These are phyloP conservation scores for Agelas oroides DNA, from an alignment of 37 sponge, comb jelly and placozoan species.

Conservation along the genomic window DNA sequence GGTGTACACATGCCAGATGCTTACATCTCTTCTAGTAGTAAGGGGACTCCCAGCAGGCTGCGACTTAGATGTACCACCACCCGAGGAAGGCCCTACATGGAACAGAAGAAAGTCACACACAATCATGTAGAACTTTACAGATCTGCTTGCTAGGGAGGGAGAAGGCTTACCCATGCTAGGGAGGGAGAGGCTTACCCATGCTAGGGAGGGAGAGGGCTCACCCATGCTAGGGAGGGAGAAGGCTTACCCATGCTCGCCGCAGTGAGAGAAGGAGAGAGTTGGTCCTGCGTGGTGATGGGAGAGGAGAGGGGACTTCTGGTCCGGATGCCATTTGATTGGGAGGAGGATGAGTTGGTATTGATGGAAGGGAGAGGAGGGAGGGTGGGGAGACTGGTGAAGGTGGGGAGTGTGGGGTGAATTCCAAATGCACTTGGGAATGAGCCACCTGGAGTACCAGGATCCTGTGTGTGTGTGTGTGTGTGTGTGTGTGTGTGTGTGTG, in stretches of 20 bases:
- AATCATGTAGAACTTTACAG: too few relatives aligned
- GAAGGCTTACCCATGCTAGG: too few relatives aligned
- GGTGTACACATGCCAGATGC: not conserved
- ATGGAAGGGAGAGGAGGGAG: slow-evolving; percentile 47
- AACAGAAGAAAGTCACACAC: too few relatives aligned
- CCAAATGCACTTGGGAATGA: not conserved
- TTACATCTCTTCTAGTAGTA: slow-evolving; percentile 37
- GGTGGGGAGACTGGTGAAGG: slow-evolving; percentile 3
- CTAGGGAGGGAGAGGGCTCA: too few relatives aligned
- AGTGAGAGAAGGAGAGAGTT: slow-evolving; percentile 2
- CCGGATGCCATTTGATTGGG: not conserved
- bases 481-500: slow-evolving; percentile 15
- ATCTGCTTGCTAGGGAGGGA: too few relatives aligned
- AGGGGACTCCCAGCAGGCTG: slow-evolving; percentile 36
- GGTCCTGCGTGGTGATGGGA: slow-evolving; percentile 1
- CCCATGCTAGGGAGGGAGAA: too few relatives aligned
- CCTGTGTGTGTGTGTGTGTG: slow-evolving; percentile 1
- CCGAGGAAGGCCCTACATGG: not conserved
- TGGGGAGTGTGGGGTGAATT: not conserved
- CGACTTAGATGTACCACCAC: not conserved
- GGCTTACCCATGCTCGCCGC: too few relatives aligned
- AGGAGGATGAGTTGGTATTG: slow-evolving; percentile 48
- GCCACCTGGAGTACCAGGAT: not conserved
- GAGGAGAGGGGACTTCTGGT: slow-evolving; percentile 46
- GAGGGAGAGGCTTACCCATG: too few relatives aligned